Conservation (phyloP, 2,113 vertebrate genomes). For the Cathartes aura region DNA sequence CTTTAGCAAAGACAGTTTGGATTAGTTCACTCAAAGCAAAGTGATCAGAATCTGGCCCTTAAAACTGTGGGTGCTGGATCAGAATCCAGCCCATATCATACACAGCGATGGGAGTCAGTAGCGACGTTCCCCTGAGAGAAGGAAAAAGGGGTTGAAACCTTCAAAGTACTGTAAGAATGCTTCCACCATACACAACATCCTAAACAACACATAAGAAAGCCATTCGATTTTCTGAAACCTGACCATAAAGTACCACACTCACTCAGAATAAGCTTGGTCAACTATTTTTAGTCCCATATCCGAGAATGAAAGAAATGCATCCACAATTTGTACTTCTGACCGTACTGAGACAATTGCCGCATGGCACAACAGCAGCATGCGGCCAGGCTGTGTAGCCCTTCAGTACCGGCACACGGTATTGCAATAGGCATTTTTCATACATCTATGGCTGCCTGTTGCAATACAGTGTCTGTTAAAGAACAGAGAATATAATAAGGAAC, state of each 20-base stretch:
- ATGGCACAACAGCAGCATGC: neutral
- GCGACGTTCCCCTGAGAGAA: neutral
- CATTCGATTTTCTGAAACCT: neutral
- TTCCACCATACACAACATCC: neutral
- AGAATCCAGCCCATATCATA: neutral
- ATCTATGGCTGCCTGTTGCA: neutral
- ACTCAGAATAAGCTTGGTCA: neutral
- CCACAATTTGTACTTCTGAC: neutral
- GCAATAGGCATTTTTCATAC: neutral
- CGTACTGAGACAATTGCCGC: accelerated
- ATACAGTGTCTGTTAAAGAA: neutral
- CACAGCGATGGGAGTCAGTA: neutral
- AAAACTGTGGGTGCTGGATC: neutral
- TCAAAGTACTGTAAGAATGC: neutral
- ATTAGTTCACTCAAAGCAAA: neutral
- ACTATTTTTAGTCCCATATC: neutral
- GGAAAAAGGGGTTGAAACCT: neutral
- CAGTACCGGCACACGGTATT: accelerated
- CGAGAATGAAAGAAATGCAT: neutral
- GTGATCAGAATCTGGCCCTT: neutral
- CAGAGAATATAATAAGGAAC: neutral
- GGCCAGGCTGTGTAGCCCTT: neutral
- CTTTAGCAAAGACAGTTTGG: neutral
- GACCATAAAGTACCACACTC: neutral
- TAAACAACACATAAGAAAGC: neutral